Conservation (phyloP, 2,888 invertebrate species). For the Adineta ricciae region DNA sequence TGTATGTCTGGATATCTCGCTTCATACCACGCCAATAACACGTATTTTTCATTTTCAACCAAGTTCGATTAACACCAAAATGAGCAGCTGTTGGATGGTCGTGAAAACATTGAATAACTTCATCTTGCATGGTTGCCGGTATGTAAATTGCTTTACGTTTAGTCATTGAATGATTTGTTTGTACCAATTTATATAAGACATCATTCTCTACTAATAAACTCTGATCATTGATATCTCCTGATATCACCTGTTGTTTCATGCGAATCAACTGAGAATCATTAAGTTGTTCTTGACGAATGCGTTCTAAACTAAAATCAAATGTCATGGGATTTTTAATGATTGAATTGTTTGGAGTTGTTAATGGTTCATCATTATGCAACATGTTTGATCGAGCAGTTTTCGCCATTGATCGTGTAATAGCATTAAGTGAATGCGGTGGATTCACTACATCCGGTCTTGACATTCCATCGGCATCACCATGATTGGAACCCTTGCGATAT, state of each 20-base stretch:
- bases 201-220: background rate
- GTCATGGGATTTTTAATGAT: background rate
- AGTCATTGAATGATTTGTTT: background rate
- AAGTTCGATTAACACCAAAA: background rate
- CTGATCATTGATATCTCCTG: background rate
- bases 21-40: background rate
- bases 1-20: background rate
- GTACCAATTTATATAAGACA: background rate
- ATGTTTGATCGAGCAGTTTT: background rate
- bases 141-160: background rate
- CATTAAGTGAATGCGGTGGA: background rate
- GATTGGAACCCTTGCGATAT: background rate
- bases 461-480: background rate
- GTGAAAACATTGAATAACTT: background rate
- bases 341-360: background rate
- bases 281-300: background rate
- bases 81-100: slow-evolving; percentile 3
- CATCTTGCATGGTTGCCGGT: background rate
- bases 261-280: background rate
- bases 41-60: background rate
- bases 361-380: background rate
- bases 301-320: background rate
- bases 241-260: background rate
- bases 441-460: background rate
- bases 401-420: background rate